Base-by-base conservation (phyloP, 2,797 vertebrate species). In the Sarcoramphus papa region DNA sequence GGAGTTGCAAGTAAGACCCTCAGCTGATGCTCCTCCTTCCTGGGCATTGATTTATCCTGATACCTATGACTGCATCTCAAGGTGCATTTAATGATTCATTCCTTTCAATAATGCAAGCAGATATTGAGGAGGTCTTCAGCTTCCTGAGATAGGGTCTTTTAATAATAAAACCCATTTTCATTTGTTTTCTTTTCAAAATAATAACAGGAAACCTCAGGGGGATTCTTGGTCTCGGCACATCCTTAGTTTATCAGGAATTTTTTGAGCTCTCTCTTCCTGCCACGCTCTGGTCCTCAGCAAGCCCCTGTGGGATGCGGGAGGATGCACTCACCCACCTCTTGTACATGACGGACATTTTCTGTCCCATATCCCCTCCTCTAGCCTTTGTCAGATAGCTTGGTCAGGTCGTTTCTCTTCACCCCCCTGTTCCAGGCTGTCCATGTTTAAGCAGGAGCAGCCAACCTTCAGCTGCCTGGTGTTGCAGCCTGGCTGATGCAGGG, bases 21-120 rank as follows among this genome's bases (percentile, higher is more conserved):
- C 8, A 2, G 37, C 41, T 67, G 69, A 23, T 73, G 57, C 22
- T 69, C 81, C 51, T 48, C 76, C 59, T 95, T 73, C 51, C 70
- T 23, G 22, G 37, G 54, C 21, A 86, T 51, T 84, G 93, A 84
- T 95, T 95, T 84, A 65, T 88, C 62, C 65, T 56, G 79, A 18
- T 63, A 24, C 47, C 57, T 30, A 10, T 33, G 79, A 57, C 53
- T 86, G 69, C 76, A 45, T 83, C 84, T 96, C 85, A 69, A 90
- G 59, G 62, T 77, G 51, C 63, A 43, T 89, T 96, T 82, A 94
- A 83, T 93, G 81, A 93, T 94, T 93, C 72, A 82, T 94, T 40
- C 75, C 45, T 72, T 95, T 96, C 89, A 94, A 93, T 92, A 93
- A 93, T 92, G 74, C 84, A 90, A 77, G 41, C 60, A 93, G 95